Conservation (phyloP, 2,888 invertebrate genomes). For the Pteria penguin region DNA sequence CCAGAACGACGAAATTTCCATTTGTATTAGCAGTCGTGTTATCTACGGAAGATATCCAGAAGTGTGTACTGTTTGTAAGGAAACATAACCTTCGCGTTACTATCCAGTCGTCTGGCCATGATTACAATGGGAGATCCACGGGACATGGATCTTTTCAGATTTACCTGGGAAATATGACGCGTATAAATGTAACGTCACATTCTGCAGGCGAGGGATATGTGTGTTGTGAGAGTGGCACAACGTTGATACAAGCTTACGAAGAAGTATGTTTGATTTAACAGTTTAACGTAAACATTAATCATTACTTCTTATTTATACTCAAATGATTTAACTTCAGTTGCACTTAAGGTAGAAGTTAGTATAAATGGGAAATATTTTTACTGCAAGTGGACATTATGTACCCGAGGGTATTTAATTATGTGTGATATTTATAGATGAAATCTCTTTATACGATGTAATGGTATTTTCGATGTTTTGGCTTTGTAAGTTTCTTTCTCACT, state of each 20-base stretch:
- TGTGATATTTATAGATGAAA: no score
- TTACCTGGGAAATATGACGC: conserved; percentile 37
- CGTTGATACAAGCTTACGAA: conserved; percentile 49
- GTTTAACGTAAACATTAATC: no score
- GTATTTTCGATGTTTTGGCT: no score
- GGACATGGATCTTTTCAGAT: conserved; percentile 45
- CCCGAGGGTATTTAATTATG: no score
- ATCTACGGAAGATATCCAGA: conserved; percentile 41
- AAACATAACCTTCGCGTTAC: conserved; percentile 29
- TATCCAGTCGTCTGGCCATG: conserved; percentile 48
- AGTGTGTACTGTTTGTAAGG: conserved; percentile 42
- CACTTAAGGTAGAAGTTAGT: no score
- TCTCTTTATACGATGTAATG: no score
- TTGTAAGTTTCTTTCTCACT: no score
- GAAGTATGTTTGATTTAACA: no score
- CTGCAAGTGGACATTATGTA: no score
- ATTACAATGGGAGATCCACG: conserved; percentile 49
- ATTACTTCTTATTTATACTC: no score
- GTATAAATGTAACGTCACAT: conserved; percentile 38
- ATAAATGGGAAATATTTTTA: no score
- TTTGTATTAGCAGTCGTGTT: conserved; percentile 28
- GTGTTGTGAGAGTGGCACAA: conserved; percentile 47
- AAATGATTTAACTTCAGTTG: no score
- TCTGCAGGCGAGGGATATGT: conserved; percentile 51
- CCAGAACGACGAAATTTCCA: conserved; percentile 33